Conservation (phyloP, 1,140 invertebrate genomes). For the Chymomyza costata region DNA sequence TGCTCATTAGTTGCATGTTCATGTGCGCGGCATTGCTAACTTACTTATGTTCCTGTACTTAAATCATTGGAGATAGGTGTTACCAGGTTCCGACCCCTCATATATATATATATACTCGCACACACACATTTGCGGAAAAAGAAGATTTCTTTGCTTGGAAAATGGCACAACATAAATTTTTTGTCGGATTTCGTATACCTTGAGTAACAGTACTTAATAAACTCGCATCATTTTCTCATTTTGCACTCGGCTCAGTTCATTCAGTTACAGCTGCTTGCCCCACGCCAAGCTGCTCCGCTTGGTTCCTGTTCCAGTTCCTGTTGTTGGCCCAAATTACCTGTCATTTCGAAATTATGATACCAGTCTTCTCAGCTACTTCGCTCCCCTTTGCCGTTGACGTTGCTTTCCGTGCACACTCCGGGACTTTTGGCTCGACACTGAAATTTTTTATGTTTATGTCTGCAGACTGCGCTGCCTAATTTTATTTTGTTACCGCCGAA, state of each 20-base stretch:
- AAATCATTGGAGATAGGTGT: slow-evolving; percentile 47
- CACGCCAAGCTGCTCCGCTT: no score
- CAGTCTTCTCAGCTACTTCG: slow-evolving; percentile 26
- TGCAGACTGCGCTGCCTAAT: slow-evolving; percentile 38
- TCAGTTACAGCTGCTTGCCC: slow-evolving; percentile 21
- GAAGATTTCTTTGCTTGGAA: slow-evolving; percentile 28
- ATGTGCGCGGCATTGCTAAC: slow-evolving; percentile 9
- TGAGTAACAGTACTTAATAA: slow-evolving; percentile 72
- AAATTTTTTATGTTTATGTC: slow-evolving; percentile 47
- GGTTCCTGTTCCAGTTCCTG: slow-evolving; percentile 31
- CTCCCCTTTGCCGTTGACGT: slow-evolving; percentile 25
- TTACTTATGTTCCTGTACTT: slow-evolving; percentile 52
- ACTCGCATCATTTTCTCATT: slow-evolving; percentile 71
- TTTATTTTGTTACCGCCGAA: slow-evolving; percentile 49
- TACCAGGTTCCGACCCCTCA: neutral
- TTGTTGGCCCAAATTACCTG: slow-evolving; percentile 66
- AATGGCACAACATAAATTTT: slow-evolving; percentile 63
- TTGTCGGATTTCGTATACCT: slow-evolving; percentile 47
- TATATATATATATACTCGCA: slow-evolving; percentile 57
- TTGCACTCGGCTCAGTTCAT: slow-evolving; percentile 58
- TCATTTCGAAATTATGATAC: slow-evolving; percentile 72
- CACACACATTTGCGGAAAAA: slow-evolving; percentile 46
- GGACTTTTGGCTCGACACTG: slow-evolving; percentile 3
- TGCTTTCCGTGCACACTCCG: slow-evolving; percentile 34
- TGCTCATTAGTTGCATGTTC: no score